Base-by-base conservation (phyloP, 2,797 vertebrate species). In the Tolypeutes matacus region DNA sequence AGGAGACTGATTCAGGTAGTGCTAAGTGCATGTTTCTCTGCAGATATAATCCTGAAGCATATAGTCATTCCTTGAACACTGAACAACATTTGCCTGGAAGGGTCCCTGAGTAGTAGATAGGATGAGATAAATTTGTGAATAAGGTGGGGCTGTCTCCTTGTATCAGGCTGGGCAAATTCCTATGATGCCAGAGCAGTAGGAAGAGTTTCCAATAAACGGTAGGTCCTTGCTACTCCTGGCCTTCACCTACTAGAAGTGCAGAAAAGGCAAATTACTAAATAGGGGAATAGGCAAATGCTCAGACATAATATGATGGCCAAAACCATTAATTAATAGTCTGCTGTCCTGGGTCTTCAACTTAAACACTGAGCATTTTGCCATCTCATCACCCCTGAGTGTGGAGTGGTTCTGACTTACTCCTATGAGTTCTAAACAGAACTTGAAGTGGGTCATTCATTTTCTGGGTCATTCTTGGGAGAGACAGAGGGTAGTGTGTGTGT, bases 241-340 rank as follows among this genome's bases (percentile, higher is more conserved):
- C 56, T 70, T 65, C 34, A 70, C 82, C 87, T 60, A 83, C 29
- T 72, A 70, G 46, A 94, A 93, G 49, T 81, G 17, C 31, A 84
- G 77, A 95, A 82, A 91, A 92, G n/a, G 82, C 73, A 92, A 31
- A 53, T 91, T 93, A 77, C n/a, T 95, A 90, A 85, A 93, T 80
- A 92, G 72, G 51, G n/a, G 21, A 56, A 49, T 91, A 94, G 95
- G 60, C 75, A 94, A 75, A 87, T 77, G 31, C 72, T 91, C 89
- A 91, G 9, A n/a, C 21, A 5, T 73, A 69, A 67, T 93, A 29
- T 65, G 65, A 34, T 82, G 53, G 46, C 56, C 46, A 42, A 86
- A 82, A 94, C 88, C 72, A 85, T 94, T 95, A 73, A 94, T 85
- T 89, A 94, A 29, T 29, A 39, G 39, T 86, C 83, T 29, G 23